Evolutionary conservation across 35 echinoderm and acorn worm species (phyloP), one percentile per base, ranked within the genome.

Genomic region (Stichopus chloronotus): DNA sequence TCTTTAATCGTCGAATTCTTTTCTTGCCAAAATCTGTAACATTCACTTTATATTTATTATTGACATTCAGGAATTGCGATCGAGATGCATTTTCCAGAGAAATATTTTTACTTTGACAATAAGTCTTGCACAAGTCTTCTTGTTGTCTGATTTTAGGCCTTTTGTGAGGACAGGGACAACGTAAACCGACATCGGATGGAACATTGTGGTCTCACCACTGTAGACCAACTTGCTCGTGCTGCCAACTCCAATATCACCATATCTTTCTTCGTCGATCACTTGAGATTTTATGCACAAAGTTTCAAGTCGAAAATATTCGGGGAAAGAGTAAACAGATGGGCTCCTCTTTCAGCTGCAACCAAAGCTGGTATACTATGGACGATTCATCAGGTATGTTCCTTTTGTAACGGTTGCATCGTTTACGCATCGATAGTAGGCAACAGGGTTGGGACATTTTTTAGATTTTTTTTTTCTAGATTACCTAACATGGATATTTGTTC

Each of bases 221-320:
- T 43, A 17, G 94, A 92, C 8, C 94, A 95, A 72, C 58, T 95
- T 12, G 63, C 4, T 56, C 80, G 94, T 57, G 89, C 94, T 9
- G 90, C 79, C 12, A 78, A 95, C 53, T 21, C 86, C 25, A 92
- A 95, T 63, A 13, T 92, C 7, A 63, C 90, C 5, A 56, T 92
- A 10, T 95, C 94, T 10, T 95, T 95, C 60, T 95, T 95, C 63
- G 81, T 95, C 17, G 94, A 95, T 56, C 94, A 95, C 21, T 59
- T 88, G 0, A 76, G 93, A 60, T 94, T 91, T 58, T 91, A 94
- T 83, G 93, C 72, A 4, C 25, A 25, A 53, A 56, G 79, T 59
- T 91, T 55, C 59, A 91, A 91, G 78, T 71, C 78, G 0, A 59
- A 91, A 11, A 68, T 94, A 23, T 91, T 94, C 11, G 93, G 88